Base-by-base conservation (phyloP, 2,113 vertebrate genomes). In the Ptilorrhoa leucosticta region DNA sequence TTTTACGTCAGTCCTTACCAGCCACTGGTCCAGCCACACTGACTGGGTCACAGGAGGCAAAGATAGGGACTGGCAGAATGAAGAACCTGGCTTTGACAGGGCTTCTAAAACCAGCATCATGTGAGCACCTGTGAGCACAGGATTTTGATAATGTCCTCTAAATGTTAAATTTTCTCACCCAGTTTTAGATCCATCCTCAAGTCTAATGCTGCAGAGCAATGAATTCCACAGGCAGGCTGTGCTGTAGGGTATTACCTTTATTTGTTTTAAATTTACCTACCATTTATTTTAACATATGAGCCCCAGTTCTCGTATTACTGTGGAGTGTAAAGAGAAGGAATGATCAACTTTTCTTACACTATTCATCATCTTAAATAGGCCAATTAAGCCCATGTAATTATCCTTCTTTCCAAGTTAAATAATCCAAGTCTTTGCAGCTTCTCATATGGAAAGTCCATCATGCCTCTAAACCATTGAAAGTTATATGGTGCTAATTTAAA, bases 291-390 rank as follows among this genome's bases (percentile, higher is more conserved):
- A 97, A 92, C 79, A 89, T 91, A 94, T 24, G 90, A 93, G 82
- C 71, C 76, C 64, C 86, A 75, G 83, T 68, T 94, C 93, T 96
- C 85, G 45, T 90, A 81, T 96, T 93, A 92, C 92, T 90, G 64
- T 1, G 1, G 31, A 93, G 82, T 81, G 68, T 78, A 95, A 95
- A 83, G 79, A 96, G 92, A 86, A 96, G 76, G 87, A 96, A 93
- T 48, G 60, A 96, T 95, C 92, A 88, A 76, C 83, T 96, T 97
- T 96, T 93, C 93, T 95, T 92, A 73, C 89, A 60, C 64, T 64
- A 97, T 96, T 90, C 90, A 94, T 96, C 94, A 96, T 96, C 75
- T 94, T 96, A 96, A 97, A 95, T 95, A 93, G 92, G 68, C 90
- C 94, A 96, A 95, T 97, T 97, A 97, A 96, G 79, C 68, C 47